Conservation (phyloP, 2,797 vertebrate species). For the Spinus pinus region DNA sequence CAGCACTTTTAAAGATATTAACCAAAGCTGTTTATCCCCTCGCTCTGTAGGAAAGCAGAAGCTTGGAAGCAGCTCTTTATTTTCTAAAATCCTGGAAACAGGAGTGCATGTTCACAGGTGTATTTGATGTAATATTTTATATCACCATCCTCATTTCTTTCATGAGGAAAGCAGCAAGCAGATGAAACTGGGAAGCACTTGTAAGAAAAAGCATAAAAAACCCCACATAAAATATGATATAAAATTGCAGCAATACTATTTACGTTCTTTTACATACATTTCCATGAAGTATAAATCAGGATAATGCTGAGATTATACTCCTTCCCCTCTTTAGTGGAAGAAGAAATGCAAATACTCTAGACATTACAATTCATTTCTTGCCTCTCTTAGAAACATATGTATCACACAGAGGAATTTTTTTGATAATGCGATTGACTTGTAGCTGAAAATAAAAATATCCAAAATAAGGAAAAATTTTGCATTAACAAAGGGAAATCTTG, state of each 20-base stretch:
- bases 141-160: conserved; percentile 37
- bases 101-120: not conserved
- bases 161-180: conserved; percentile 20
- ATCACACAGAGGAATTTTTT: conserved; percentile 16
- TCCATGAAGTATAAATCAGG: conserved; percentile 71
- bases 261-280: conserved; percentile 66
- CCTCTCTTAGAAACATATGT: conserved; percentile 30
- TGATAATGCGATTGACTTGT: conserved; percentile 23
- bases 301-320: conserved; percentile 59
- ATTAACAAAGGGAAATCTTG: conserved; percentile 40
- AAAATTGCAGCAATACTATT: conserved; percentile 70
- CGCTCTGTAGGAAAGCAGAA: not conserved
- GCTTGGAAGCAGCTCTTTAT: not conserved
- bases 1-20: conserved; percentile 25
- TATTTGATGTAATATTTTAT: conserved; percentile 52
- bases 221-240: conserved; percentile 31
- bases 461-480: conserved; percentile 43
- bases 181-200: conserved; percentile 58
- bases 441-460: conserved; percentile 58
- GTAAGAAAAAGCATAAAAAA: conserved; percentile 25
- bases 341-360: conserved; percentile 64
- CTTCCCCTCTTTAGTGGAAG: conserved; percentile 33
- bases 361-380: conserved; percentile 64
- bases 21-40: not conserved
- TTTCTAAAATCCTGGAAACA: conserved; percentile 22